Base-by-base conservation (phyloP, 2,888 invertebrate genomes). In the Gasteruption jaculator region DNA sequence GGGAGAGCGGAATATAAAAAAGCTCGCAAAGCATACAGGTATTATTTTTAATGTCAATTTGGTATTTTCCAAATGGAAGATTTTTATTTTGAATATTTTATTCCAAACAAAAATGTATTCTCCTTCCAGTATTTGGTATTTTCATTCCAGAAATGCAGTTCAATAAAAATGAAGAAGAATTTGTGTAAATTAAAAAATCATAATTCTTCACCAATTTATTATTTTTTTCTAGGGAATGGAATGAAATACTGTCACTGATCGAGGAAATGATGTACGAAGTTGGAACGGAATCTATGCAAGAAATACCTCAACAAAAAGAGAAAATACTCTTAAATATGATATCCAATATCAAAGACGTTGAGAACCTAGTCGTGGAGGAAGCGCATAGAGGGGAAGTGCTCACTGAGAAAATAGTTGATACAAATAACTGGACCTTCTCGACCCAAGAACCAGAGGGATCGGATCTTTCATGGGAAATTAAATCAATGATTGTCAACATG, bases 11-110 rank as follows among this genome's bases (percentile, higher is more conserved):
- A 48, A 24, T 56, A 54, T 31, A 53, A 54, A 27, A 53, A 49
- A 47, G 48, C 50, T 29, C 54, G 54, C n/a, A 45, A 46, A 20
- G 31, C 45, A 12, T 56, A 52, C 44, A 54, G 56, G 56, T 56
- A 45, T 26, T 11, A 11, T 32, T 22, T 26, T 10, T 2, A 19
- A 18, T 31, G n/a, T 5, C 16, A 29, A 16, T 33, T 38, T 22
- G 8, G 1, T 22, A 18, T 16, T 15, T 20, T 18, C 11, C 14
- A 38, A 15, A 14, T 20, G 4, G 6, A 24, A 14, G 18, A 7
- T 1, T 11, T 24, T 11, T 26, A 15, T 12, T n/a, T 12, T 5
- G 6, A 6, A n/a, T n/a, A n/a, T n/a, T n/a, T n/a, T n/a, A n/a
- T n/a, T n/a, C n/a, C n/a, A n/a, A n/a, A n/a, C n/a, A n/a, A n/a